Conservation (phyloP, 2,888 invertebrate species). For the Boloria euphrosyne region DNA sequence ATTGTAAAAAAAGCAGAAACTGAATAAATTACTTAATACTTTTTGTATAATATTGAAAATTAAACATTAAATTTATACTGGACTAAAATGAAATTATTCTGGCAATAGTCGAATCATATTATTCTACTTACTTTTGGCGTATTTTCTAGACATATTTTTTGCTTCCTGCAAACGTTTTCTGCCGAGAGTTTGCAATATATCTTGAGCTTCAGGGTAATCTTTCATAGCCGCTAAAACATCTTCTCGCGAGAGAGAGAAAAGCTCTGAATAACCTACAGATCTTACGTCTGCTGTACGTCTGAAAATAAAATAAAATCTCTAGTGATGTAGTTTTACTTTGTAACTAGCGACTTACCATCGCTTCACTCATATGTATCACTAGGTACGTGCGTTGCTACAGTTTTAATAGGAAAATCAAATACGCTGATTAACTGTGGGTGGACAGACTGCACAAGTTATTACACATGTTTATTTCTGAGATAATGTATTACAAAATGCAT, state of each 20-base stretch:
- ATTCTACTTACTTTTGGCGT: constrained; percentile 43
- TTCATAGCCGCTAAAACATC: constrained; percentile 97
- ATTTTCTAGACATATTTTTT: constrained; percentile 80
- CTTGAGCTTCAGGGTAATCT: constrained; percentile 98
- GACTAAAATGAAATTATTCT: background rate
- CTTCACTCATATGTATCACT: too few relatives aligned
- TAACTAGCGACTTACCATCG: too few relatives aligned
- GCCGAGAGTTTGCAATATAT: constrained; percentile 94
- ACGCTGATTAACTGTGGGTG: too few relatives aligned
- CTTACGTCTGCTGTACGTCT: constrained; percentile 98
- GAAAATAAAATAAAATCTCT: constrained; percentile 39
- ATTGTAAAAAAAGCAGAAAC: too few relatives aligned
- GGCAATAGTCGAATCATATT: background rate
- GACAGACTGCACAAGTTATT: background rate
- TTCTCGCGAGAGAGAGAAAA: constrained; percentile 96
- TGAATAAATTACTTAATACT: too few relatives aligned
- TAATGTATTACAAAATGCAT: background rate
- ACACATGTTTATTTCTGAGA: too few relatives aligned
- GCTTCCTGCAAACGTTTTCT: constrained; percentile 94
- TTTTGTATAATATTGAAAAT: background rate
- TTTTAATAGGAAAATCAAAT: too few relatives aligned
- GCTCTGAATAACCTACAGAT: constrained; percentile 97
- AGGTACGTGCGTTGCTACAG: too few relatives aligned
- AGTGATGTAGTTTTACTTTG: background rate
- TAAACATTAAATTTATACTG: background rate